These are phyloP conservation scores for Caenorhabditis afra DNA, from an alignment of 2,888 invertebrate species.

Conservation along the genomic window DNA sequence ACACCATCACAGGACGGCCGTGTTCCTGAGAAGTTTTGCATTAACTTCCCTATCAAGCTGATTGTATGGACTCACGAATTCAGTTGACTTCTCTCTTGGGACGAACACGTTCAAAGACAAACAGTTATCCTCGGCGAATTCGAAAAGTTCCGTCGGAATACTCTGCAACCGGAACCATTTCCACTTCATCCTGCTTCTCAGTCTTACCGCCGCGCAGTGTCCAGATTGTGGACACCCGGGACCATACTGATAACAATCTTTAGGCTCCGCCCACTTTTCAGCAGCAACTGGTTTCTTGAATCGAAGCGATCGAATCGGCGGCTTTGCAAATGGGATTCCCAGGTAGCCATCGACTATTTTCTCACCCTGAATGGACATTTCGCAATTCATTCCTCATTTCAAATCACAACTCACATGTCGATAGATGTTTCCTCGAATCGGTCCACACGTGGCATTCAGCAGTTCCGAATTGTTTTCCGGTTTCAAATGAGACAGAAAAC, in stretches of 20 bases:
- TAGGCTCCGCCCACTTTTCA: conserved; percentile 47
- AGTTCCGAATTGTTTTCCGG: conserved; percentile 24
- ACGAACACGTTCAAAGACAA: conserved; percentile 62
- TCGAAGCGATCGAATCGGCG: conserved; percentile 5
- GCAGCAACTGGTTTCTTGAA: conserved; percentile 25
- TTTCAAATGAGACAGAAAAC: conserved; percentile 21
- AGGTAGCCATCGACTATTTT: conserved; percentile 29
- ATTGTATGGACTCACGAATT: conserved; percentile 19
- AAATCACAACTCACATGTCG: conserved; percentile 23
- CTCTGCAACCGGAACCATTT: background rate
- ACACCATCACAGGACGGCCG: conserved; percentile 27
- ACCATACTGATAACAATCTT: conserved; percentile 61
- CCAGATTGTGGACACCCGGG: conserved; percentile 59
- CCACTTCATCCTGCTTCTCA: no score
- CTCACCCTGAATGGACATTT: conserved; percentile 1
- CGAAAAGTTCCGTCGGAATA: conserved; percentile 1
- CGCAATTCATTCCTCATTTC: no score
- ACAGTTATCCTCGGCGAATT: conserved; percentile 41
- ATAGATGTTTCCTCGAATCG: conserved; percentile 44
- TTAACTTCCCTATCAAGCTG: background rate
- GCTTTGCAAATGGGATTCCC: conserved; percentile 30
- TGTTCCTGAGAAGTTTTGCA: conserved; percentile 16
- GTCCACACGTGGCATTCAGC: conserved; percentile 47
- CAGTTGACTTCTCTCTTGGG: conserved; percentile 35
- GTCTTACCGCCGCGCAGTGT: background rate